Conservation (phyloP, 2,113 vertebrate species). For the Otocyon megalotis region DNA sequence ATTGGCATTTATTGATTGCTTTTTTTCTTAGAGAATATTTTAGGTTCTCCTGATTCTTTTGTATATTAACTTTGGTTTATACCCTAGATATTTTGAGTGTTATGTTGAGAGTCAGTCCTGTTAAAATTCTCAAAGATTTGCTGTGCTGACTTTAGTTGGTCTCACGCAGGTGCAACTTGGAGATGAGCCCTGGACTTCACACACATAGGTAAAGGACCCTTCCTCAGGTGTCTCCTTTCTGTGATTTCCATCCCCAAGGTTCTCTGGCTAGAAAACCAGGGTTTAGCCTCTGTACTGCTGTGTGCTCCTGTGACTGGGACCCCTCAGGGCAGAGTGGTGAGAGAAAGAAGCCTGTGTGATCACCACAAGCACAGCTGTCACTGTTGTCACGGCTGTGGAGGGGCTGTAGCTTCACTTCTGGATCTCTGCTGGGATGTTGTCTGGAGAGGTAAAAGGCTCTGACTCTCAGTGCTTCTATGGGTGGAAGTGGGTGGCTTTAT, state of each 20-base stretch:
- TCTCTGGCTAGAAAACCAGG: not conserved
- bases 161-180: not conserved
- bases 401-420: no score
- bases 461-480: not conserved
- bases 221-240: not conserved
- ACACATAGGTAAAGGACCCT: not conserved
- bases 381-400: not conserved
- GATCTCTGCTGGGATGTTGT: not conserved
- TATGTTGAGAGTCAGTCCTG: not conserved
- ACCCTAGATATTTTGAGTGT: not conserved
- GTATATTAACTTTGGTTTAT: not conserved
- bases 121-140: not conserved
- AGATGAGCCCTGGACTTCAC: not conserved
- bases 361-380: fast-evolving
- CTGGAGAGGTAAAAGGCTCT: not conserved
- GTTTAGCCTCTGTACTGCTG: not conserved
- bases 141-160: not conserved
- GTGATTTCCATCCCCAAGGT: not conserved
- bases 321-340: not conserved
- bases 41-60: not conserved
- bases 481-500: not conserved
- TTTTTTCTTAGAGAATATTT: not conserved
- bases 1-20: not conserved
- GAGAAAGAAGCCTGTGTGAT: not conserved
- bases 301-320: not conserved